Conservation (phyloP, 2,888 invertebrate species). For the Microctonus hyperodae region DNA sequence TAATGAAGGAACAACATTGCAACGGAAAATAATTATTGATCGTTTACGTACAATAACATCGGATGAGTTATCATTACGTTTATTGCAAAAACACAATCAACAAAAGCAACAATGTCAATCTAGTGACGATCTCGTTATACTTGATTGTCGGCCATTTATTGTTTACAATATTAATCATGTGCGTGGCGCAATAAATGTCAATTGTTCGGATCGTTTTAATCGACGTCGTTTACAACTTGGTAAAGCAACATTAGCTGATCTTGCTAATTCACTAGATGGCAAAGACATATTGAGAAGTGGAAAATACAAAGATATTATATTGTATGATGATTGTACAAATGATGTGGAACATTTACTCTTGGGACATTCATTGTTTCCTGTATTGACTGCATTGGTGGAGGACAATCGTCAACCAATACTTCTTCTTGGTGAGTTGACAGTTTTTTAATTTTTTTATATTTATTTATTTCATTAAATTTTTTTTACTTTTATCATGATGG, state of each 20-base stretch:
- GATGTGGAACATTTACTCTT: slow-evolving; percentile 69
- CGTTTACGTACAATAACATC: slow-evolving; percentile 66
- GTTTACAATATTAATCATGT: slow-evolving; percentile 76
- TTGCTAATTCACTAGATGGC: slow-evolving; percentile 71
- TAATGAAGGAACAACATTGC: slow-evolving; percentile 65
- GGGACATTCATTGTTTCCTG: slow-evolving; percentile 71
- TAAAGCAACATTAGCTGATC: slow-evolving; percentile 71
- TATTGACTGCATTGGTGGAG: slow-evolving; percentile 72
- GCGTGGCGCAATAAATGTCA: slow-evolving; percentile 74
- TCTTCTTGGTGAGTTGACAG: slow-evolving; percentile 70
- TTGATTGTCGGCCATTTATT: slow-evolving; percentile 76
- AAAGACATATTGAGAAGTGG: slow-evolving; percentile 69
- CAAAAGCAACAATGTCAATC: slow-evolving; percentile 28
- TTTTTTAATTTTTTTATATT: background rate
- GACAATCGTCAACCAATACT: slow-evolving; percentile 73
- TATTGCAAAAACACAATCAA: slow-evolving; percentile 53
- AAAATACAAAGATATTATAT: slow-evolving; percentile 69
- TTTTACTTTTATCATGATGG: background rate
- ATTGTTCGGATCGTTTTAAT: slow-evolving; percentile 76
- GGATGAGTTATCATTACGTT: slow-evolving; percentile 65
- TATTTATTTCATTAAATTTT: background rate
- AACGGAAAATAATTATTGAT: slow-evolving; percentile 65
- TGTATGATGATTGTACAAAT: slow-evolving; percentile 74
- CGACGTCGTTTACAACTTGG: slow-evolving; percentile 72
- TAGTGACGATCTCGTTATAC: slow-evolving; percentile 58